These are phyloP conservation scores for Garrulus glandarius DNA, from an alignment of 2,797 vertebrate genomes.

Conservation along the genomic window DNA sequence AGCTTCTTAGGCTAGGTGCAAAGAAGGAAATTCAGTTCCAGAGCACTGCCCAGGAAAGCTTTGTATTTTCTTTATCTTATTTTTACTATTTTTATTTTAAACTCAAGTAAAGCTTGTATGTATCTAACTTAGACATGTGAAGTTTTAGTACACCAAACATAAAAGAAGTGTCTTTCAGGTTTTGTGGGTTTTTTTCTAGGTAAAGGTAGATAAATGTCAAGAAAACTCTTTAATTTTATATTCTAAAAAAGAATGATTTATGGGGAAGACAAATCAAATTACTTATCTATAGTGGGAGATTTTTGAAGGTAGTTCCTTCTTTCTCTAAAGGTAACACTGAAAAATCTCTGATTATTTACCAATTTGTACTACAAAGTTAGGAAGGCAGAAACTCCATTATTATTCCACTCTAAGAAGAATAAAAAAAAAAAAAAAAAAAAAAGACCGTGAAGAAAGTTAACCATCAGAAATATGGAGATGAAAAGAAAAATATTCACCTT, in stretches of 20 bases:
- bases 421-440: not conserved
- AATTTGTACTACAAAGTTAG: slow-evolving; percentile 39
- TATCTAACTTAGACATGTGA: not conserved
- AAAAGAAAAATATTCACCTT: not conserved
- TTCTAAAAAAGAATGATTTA: slow-evolving; percentile 64
- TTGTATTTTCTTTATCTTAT: not conserved
- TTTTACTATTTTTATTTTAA: slow-evolving; percentile 44
- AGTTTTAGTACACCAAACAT: slow-evolving; percentile 37
- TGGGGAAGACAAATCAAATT: slow-evolving; percentile 42
- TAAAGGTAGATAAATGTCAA: slow-evolving; percentile 40
- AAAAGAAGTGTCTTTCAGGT: slow-evolving; percentile 42
- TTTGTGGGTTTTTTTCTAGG: not conserved
- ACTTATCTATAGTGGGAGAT: not conserved
- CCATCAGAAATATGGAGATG: not conserved
- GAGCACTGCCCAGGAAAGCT: not conserved
- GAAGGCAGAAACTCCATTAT: slow-evolving; percentile 1
- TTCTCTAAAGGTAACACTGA: slow-evolving; percentile 27
- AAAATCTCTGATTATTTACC: slow-evolving; percentile 35
- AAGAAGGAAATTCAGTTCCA: not conserved
- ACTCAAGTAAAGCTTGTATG: not conserved
- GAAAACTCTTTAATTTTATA: slow-evolving; percentile 57
- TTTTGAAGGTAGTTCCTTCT: slow-evolving; percentile 20
- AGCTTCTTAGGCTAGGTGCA: not conserved
- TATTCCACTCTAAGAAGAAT: not conserved
- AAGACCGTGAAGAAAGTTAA: not conserved